Conservation (phyloP, 2,888 invertebrate genomes). For the Melipona beecheii region DNA sequence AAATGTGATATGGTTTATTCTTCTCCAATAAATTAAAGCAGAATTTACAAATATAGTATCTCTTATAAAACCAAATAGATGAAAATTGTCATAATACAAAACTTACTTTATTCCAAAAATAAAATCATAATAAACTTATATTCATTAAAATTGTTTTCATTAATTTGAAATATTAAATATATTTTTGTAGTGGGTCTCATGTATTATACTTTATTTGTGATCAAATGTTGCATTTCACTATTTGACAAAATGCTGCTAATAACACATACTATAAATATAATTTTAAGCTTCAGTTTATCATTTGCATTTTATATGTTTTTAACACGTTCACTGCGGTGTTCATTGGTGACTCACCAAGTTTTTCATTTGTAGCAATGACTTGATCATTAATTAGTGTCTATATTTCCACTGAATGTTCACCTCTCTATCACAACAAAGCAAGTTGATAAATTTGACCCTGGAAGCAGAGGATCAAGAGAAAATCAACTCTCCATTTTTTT, state of each 20-base stretch:
- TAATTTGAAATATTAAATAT: background rate
- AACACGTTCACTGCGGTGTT: conserved; percentile 63
- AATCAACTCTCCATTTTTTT: conserved; percentile 51
- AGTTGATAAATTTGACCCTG: conserved; percentile 64
- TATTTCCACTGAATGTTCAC: conserved; percentile 61
- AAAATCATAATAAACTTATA: background rate
- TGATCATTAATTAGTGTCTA: conserved; percentile 60
- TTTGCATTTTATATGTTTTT: conserved; percentile 45
- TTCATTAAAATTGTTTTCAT: background rate
- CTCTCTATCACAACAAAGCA: conserved; percentile 62
- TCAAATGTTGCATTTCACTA: background rate
- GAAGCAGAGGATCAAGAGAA: conserved; percentile 61
- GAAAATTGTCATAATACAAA: background rate
- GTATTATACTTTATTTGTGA: background rate
- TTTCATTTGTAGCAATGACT: conserved; percentile 60
- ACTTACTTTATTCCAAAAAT: background rate
- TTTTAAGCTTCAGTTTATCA: conserved; percentile 24
- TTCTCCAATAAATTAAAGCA: background rate
- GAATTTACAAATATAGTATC: background rate
- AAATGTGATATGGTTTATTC: background rate
- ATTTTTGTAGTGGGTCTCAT: background rate
- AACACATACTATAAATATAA: conserved; percentile 18
- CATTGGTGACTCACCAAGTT: conserved; percentile 60
- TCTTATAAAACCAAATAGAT: background rate
- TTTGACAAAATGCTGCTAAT: conserved; percentile 1